These are phyloP conservation scores for Drosophila kuntzei DNA, from an alignment of 2,888 invertebrate species.

Conservation along the genomic window DNA sequence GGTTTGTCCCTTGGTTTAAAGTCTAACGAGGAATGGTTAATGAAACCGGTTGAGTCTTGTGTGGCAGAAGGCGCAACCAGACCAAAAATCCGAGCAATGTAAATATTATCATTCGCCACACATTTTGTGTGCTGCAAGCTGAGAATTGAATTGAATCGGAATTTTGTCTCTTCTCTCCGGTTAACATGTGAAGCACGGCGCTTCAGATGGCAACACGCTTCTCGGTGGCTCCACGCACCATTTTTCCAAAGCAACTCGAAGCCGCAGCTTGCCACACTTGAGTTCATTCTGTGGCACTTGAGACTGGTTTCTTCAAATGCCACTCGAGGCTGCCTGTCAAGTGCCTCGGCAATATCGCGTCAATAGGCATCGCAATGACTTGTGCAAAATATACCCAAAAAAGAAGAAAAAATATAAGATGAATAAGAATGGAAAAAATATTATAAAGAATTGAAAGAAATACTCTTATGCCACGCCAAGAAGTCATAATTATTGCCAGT, in stretches of 20 bases:
- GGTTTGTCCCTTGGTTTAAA: conserved; percentile 6
- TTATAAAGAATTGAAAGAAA: conserved; percentile 45
- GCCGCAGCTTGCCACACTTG: conserved; percentile 67
- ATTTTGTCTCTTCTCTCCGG: conserved; percentile 33
- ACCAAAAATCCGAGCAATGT: conserved; percentile 48
- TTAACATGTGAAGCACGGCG: conserved; percentile 69
- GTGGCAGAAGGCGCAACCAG: conserved; percentile 31
- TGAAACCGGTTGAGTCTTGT: conserved; percentile 61
- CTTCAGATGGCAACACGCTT: conserved; percentile 54
- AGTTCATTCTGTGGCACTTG: conserved; percentile 75
- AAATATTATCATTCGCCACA: conserved; percentile 59
- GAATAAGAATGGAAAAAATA: conserved; percentile 25
- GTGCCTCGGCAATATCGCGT: conserved; percentile 62
- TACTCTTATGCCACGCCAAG: conserved; percentile 60
- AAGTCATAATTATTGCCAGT: conserved; percentile 80
- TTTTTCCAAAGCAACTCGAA: conserved; percentile 18
- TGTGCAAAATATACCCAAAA: conserved; percentile 61
- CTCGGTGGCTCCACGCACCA: conserved; percentile 40
- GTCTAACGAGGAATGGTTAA: conserved; percentile 54
- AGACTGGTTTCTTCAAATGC: conserved; percentile 78
- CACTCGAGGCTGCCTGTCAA: conserved; percentile 77
- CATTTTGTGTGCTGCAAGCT: conserved; percentile 35
- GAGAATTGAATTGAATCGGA: conserved; percentile 38
- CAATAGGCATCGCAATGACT: conserved; percentile 74
- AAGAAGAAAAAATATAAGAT: conserved; percentile 6